Conservation (phyloP, 2,888 invertebrate species). For the Taphrorychus bicolor region DNA sequence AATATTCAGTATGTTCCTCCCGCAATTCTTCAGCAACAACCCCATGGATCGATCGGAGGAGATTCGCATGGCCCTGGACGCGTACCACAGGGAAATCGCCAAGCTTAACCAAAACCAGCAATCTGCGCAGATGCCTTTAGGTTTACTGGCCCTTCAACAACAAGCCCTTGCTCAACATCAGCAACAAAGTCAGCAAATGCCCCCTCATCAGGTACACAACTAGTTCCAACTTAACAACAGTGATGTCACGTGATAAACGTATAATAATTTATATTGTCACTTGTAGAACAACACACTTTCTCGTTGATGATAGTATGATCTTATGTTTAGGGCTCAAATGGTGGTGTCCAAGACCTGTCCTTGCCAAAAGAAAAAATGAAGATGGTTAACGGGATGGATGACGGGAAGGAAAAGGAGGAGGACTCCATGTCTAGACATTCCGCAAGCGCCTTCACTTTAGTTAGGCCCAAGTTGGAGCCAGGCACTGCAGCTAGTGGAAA, state of each 20-base stretch:
- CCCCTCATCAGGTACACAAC: constrained; percentile 18
- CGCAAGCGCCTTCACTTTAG: constrained; percentile 86
- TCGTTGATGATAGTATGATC: no score
- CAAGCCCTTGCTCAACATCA: constrained; percentile 65
- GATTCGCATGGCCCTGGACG: constrained; percentile 86
- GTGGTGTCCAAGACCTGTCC: constrained; percentile 83
- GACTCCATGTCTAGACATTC: constrained; percentile 72
- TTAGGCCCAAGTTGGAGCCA: constrained; percentile 85
- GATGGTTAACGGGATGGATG: constrained; percentile 71
- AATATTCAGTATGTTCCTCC: constrained; percentile 78
- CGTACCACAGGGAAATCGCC: constrained; percentile 92
- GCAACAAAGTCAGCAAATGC: constrained; percentile 68
- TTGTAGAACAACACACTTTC: no score
- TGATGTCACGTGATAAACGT: no score
- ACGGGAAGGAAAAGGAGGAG: constrained; percentile 67
- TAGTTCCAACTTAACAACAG: no score
- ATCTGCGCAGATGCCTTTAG: constrained; percentile 66
- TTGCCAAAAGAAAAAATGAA: constrained; percentile 80
- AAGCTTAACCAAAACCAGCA: constrained; percentile 74
- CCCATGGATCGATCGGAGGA: constrained; percentile 80
- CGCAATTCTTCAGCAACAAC: constrained; percentile 78
- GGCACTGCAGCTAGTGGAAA: constrained; percentile 73
- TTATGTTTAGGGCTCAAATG: constrained; percentile 66
- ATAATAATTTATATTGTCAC: no score
- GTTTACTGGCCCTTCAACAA: constrained; percentile 81